These are phyloP conservation scores for Phenganax marumi DNA, from an alignment of 92 coral and sea anemone genomes.

Conservation along the genomic window DNA sequence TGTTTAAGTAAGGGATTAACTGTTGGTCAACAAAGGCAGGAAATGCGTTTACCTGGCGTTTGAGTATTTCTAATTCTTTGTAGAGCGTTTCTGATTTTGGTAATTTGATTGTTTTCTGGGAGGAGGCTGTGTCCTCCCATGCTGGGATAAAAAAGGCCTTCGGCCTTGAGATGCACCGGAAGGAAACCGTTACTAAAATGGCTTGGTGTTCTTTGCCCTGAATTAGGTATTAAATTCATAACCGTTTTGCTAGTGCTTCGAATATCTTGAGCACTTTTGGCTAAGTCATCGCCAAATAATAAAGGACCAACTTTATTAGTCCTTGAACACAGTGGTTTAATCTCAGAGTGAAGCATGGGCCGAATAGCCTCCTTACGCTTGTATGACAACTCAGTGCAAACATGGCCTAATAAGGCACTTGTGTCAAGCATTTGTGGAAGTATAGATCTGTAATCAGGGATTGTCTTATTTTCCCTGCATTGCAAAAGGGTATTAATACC, in stretches of 20 bases:
- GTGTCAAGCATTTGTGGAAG: conserved; percentile 51
- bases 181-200: too few relatives aligned
- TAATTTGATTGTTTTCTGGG: too few relatives aligned
- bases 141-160: conserved; percentile 2
- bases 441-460: conserved; percentile 22
- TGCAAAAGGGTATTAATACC: too few relatives aligned
- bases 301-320: conserved; percentile 58
- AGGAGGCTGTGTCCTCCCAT: neutral
- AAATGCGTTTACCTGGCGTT: neutral
- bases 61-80: neutral
- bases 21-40: neutral
- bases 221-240: neutral
- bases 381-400: conserved; percentile 53
- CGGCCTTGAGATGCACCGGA: too few relatives aligned
- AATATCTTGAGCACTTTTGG: too few relatives aligned
- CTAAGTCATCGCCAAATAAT: conserved; percentile 63
- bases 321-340: too few relatives aligned
- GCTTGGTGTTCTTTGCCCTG: neutral
- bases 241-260: too few relatives aligned
- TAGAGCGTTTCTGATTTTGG: too few relatives aligned
- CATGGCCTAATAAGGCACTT: conserved; percentile 62
- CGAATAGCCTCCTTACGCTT: conserved; percentile 56
- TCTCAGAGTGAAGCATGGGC: conserved; percentile 58
- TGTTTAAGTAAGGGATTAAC: neutral
- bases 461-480: too few relatives aligned